phyloP scores from a whole-genome alignment of 2,113 vertebrate species.

The Hoplias malabaricus region DNA sequence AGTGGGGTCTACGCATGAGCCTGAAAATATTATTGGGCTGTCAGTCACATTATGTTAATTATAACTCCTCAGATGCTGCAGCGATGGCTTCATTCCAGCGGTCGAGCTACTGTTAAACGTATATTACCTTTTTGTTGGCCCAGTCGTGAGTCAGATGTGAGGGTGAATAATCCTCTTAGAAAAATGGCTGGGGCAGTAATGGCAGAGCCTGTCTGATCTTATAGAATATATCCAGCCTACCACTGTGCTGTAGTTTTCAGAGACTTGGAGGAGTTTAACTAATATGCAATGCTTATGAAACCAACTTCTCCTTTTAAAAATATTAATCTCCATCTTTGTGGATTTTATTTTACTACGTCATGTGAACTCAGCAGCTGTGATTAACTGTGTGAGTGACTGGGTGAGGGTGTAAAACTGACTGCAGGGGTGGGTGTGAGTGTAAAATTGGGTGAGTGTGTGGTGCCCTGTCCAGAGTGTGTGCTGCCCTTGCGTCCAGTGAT shows the following conservation, averaged over 20 bases:
- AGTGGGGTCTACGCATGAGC: conserved; percentile 28
- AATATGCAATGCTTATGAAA: too few species aligned
- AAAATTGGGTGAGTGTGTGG: too few species aligned
- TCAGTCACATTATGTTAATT: conserved; percentile 56
- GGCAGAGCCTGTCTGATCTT: neutral
- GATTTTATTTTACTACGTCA: too few species aligned
- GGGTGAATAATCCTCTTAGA: conserved; percentile 43
- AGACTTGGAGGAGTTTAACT: too few species aligned
- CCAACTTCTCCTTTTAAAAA: too few species aligned
- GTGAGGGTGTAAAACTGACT: too few species aligned
- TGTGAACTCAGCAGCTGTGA: too few species aligned
- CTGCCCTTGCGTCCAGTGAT: too few species aligned
- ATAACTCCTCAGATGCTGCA: conserved; percentile 36
- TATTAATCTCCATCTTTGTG: too few species aligned
- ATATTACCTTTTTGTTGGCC: conserved; percentile 20
- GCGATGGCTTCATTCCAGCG: conserved; percentile 47
- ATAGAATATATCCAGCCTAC: neutral
- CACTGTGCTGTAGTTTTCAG: neutral
- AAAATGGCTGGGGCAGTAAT: neutral
- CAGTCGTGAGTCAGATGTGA: conserved; percentile 34
- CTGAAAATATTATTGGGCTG: conserved; percentile 51
- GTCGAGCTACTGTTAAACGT: conserved; percentile 25
- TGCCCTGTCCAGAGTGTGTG: too few species aligned
- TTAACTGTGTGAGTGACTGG: too few species aligned
- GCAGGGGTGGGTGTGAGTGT: too few species aligned